Evolutionary conservation across 1,140 invertebrate species (phyloP), one percentile per base, ranked within the genome.

Genomic region (Palaemon carinicauda): DNA sequence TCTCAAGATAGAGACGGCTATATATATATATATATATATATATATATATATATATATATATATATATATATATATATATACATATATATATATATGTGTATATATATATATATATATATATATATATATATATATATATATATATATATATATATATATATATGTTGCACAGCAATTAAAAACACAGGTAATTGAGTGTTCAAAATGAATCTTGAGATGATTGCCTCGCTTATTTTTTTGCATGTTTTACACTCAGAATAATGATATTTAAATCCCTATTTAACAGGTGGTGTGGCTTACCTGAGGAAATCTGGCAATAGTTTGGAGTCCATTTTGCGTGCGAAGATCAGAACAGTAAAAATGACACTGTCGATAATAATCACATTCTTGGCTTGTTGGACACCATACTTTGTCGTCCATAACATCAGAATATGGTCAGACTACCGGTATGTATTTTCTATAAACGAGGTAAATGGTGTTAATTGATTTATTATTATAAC

Each of bases 321-420:
- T 54, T 74, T 84, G n/a, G 54, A 85, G 52, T 87, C 88, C 17
- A 89, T 91, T 19, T 88, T 90, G 0, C 88, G 90, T 15, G 97
- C 97, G 10, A 95, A 96, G 90, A 95, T 95, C 41, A 93, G 96
- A 85, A 98, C 97, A 0, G 92, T 99, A 9, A 98, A 98, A 92
- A 98, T 98, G 97, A 98, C 97, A 0, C 94, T 98, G 69, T 95
- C 97, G n/a, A 98, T 99, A 86, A 96, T 98, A 17, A 91, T 95
- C 15, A 96, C 96, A 0, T 98, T 98, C 91, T 95, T 98, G 89
- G 93, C 97, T 3, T 98, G 97, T 91, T 98, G 97, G 97, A 97
- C 96, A 2, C 97, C 97, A 0, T 97, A 97, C 91, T 96, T 97
- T 91, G 94, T 95, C 65, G 97, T 97, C 92, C 94, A 94, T 90